Conservation (phyloP, 2,888 invertebrate species). For the Thereva nobilitata region DNA sequence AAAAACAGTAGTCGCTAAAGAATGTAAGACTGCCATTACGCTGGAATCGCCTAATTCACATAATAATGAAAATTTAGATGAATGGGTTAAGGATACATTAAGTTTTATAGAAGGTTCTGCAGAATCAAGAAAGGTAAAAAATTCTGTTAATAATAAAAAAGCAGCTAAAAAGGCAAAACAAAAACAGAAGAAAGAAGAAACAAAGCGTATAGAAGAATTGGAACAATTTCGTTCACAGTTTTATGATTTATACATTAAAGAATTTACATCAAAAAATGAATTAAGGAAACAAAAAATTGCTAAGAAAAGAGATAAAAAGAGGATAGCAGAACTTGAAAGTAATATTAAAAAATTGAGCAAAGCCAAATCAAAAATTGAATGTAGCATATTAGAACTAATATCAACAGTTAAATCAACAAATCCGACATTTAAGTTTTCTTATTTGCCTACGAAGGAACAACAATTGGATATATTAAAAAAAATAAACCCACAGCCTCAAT, state of each 20-base stretch:
- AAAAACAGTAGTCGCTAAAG: slow-evolving; percentile 1
- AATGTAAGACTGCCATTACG: neutral
- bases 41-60: neutral
- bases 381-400: slow-evolving; percentile 55
- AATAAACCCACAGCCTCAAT: slow-evolving; percentile 9
- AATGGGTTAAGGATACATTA: slow-evolving; percentile 56
- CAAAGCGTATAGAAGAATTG: slow-evolving; percentile 54
- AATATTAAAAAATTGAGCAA: slow-evolving; percentile 56
- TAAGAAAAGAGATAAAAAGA: slow-evolving; percentile 55
- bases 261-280: slow-evolving; percentile 53
- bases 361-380: slow-evolving; percentile 55
- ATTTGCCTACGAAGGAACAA: slow-evolving; percentile 57
- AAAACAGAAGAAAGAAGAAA: slow-evolving; percentile 56
- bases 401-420: slow-evolving; percentile 55
- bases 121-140: slow-evolving; percentile 44
- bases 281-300: slow-evolving; percentile 51
- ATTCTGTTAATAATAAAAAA: slow-evolving; percentile 53
- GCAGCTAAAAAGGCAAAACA: slow-evolving; percentile 58
- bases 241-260: slow-evolving; percentile 56
- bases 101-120: slow-evolving; percentile 54
- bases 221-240: slow-evolving; percentile 54
- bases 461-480: slow-evolving; percentile 48
- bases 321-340: slow-evolving; percentile 53
- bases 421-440: slow-evolving; percentile 55
- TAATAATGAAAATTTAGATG: slow-evolving; percentile 46